Evolutionary conservation across 2,113 vertebrate species (phyloP), one percentile per base, ranked within the genome.

Genomic region (Megaceryle torquata): DNA sequence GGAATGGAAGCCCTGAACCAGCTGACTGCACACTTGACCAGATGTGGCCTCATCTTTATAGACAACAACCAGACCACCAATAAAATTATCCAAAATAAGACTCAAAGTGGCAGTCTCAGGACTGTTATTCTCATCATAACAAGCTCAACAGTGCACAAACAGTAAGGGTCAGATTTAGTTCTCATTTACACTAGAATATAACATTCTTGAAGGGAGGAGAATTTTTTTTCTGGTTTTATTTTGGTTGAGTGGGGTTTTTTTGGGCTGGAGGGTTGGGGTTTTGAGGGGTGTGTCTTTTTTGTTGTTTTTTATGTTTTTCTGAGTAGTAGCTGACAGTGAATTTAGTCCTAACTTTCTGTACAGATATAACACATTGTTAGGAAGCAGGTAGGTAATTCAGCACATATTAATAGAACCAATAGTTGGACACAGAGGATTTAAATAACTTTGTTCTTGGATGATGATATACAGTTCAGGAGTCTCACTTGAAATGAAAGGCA

Each of bases 31-130:
- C 68, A 65, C 71, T 91, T 94, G 91, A 89, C 93, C 96, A 98
- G 95, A 97, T 96, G 96, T 95, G 83, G 68, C 89, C 88, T 96
- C 88, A 80, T 91, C 94, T 88, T 96, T 86, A 86, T 48, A 89
- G 92, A 85, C 56, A 94, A 57, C 93, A 91, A 60, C 85, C 76
- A 96, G 85, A 94, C 79, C 39, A 43, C 95, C 95, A 96, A 93
- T 94, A 96, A 97, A 97, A 94, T 90, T 76, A 85, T 93, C 93
- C 93, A 96, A 83, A 96, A 94, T 91, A 94, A 80, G 71, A 26
- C 86, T 91, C 60, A 22, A 79, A 95, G 54, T 95, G 88, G 70
- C 91, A 83, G 82, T 88, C 90, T 82, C 56, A 92, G 67, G 51
- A 18, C 88, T 97, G 90, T 70, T 82, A 20, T 82, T 95, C 86